Evolutionary conservation across 2,113 vertebrate species (phyloP), one percentile per base, ranked within the genome.

Genomic region (Nerophis lumbriciformis): DNA sequence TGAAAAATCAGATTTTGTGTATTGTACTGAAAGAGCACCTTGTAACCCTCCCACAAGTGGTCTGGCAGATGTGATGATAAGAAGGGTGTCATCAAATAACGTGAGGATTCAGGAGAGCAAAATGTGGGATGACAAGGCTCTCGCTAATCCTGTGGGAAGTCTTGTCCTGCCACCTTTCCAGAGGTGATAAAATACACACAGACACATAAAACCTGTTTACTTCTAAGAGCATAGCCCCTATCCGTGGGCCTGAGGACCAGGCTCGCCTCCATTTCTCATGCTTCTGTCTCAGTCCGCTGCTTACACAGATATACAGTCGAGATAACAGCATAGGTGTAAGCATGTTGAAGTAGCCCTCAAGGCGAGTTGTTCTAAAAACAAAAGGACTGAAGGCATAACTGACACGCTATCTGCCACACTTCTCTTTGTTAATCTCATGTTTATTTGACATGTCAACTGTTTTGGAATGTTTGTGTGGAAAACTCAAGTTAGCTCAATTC

Each of bases 201-300:
- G 48, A 69, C 71, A 59, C 65, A 65, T 16, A 69, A 38, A 75
- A 69, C 65, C 63, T 66, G 79, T 85, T 83, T 79, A 82, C 79
- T 73, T 68, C 66, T 58, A 75, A 75, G 68, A 64, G 57, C 76
- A 63, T 72, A 61, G 64, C 87, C 87, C 85, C 75, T 81, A 87
- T 89, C 67, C 65, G 58, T 48, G 66, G 72, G 68, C 75, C 85
- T 86, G 84, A 81, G 81, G 84, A 82, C 85, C 44, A 42, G 79
- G 71, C 72, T 69, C 3, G 75, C 75, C 82, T 81, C 72, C 74
- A 68, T 84, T 87, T 86, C 85, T 87, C 87, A 89, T 73, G 83
- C 63, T 76, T 72, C 75, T 39, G 76, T 63, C 69, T 77, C 65
- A 61, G 77, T 76, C 74, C 59, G 37, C 55, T 86, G 85, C 87